Evolutionary conservation across 92 coral and sea anemone species (phyloP), one percentile per base, ranked within the genome.

Genomic region (Porites rus): DNA sequence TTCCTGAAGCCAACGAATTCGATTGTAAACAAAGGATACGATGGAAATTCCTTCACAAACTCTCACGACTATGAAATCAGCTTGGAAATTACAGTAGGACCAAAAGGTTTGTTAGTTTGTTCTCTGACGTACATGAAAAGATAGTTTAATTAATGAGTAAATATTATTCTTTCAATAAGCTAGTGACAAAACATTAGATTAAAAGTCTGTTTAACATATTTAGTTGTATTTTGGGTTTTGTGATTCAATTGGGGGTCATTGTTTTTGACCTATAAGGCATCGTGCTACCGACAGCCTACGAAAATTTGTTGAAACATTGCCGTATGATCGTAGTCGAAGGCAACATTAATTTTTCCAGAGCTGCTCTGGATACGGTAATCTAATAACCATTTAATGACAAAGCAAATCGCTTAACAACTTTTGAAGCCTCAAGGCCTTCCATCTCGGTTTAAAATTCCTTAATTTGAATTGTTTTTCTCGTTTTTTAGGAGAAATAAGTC

Each of bases 51-150:
- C 80, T 21, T 51, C 20, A 22, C 62, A 10, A 74, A 24, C 38
- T 60, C 87, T 10, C 72, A 63, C 1, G 87, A 83, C 51, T 72
- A 24, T 61, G 87, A 83, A 38, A 28, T 62, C 51, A 19, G 25
- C 53, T 79, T 83, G 24, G 80, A 83, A 83, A n/a, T 83, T 17
- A 16, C 87, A 1, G 87, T 83, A 16, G 87, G 87, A 16, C 87
- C 87, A 4, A 83, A 25, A 83, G 87, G 87, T 83, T 10, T 63
- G 87, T 2, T 8, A 53, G 10, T 24, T 24, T 58, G 50, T 24
- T 13, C 13, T 12, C 21, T 0, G 25, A 19, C 17, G 38, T 20
- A 66, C 21, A 12, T 10, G 61, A 2, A 43, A 11, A 5, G 46
- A 1, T 53, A 11, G 20, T 18, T 31, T 5, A 43, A 28, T 43